These are phyloP conservation scores for Gobio occitaniae DNA, from an alignment of 2,797 vertebrate species.

Conservation along the genomic window DNA sequence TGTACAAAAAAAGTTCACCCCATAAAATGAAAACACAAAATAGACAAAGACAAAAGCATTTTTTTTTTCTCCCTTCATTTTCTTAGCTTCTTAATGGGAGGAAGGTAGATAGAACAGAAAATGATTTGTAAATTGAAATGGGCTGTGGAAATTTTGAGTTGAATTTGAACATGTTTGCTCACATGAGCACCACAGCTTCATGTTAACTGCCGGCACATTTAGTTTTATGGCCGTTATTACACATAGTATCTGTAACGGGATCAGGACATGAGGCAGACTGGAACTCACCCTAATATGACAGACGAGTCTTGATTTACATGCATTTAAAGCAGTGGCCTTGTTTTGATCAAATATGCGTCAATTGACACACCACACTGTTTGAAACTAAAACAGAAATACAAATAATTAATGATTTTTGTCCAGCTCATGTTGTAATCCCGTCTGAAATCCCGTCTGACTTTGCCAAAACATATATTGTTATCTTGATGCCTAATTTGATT, in stretches of 20 bases:
- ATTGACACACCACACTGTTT: neutral
- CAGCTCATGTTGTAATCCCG: neutral
- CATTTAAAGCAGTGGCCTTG: neutral
- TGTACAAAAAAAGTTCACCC: neutral
- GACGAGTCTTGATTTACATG: neutral
- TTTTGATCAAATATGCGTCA: neutral
- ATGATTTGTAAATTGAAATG: neutral
- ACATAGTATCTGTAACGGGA: slow-evolving; percentile 15
- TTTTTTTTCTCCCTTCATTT: neutral
- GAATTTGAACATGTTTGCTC: neutral
- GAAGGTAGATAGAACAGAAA: neutral
- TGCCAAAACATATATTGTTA: slow-evolving; percentile 33
- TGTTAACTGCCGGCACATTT: neutral
- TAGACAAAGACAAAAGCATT: neutral
- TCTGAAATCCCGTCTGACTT: slow-evolving; percentile 8
- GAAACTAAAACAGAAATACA: neutral
- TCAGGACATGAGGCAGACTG: slow-evolving; percentile 23
- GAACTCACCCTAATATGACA: neutral
- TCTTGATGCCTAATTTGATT: slow-evolving; percentile 54
- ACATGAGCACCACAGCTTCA: neutral
- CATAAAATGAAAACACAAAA: neutral
- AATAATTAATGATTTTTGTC: slow-evolving; percentile 17
- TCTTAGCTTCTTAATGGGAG: neutral
- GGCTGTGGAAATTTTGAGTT: too few species aligned
- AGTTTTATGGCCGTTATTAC: neutral